Evolutionary conservation across 2,888 invertebrate species (phyloP).

Genomic region (Eupithecia subumbrata): DNA sequence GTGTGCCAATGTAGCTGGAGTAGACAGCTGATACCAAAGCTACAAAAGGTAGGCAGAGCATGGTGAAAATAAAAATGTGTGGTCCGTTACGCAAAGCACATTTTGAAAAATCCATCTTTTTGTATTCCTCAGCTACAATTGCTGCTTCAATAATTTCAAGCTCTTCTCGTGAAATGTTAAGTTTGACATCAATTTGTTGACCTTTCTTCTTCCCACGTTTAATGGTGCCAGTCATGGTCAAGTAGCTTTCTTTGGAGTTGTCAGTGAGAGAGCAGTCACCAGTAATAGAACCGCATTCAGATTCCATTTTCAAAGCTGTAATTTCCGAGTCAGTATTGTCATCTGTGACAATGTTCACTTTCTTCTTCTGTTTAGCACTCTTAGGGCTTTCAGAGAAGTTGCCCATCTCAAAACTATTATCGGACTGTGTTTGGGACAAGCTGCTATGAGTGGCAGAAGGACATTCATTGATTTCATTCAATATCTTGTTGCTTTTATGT

Average conservation of each 20-base stretch:
- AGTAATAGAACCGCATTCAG: slow-evolving; percentile 77
- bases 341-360: slow-evolving; percentile 86
- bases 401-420: slow-evolving; percentile 80
- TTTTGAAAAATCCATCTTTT: slow-evolving; percentile 82
- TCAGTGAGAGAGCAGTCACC: slow-evolving; percentile 84
- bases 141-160: slow-evolving; percentile 87
- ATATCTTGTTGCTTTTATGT: slow-evolving; percentile 65
- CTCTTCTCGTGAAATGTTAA: slow-evolving; percentile 89
- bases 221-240: slow-evolving; percentile 89
- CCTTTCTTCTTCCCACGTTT: slow-evolving; percentile 89
- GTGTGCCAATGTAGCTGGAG: slow-evolving; percentile 89
- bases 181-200: slow-evolving; percentile 88
- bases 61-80: slow-evolving; percentile 86
- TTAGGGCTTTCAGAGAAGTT: slow-evolving; percentile 74
- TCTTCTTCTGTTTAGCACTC: slow-evolving; percentile 83
- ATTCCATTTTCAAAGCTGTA: slow-evolving; percentile 69
- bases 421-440: slow-evolving; percentile 79
- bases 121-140: slow-evolving; percentile 83
- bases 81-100: slow-evolving; percentile 85
- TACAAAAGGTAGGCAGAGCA: slow-evolving; percentile 87
- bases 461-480: slow-evolving; percentile 73
- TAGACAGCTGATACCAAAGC: slow-evolving; percentile 85
- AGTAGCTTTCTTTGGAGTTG: slow-evolving; percentile 82
- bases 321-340: slow-evolving; percentile 76
- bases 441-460: slow-evolving; percentile 75